Evolutionary conservation across 2,113 vertebrate genomes (phyloP).

Genomic region (Micromys minutus): DNA sequence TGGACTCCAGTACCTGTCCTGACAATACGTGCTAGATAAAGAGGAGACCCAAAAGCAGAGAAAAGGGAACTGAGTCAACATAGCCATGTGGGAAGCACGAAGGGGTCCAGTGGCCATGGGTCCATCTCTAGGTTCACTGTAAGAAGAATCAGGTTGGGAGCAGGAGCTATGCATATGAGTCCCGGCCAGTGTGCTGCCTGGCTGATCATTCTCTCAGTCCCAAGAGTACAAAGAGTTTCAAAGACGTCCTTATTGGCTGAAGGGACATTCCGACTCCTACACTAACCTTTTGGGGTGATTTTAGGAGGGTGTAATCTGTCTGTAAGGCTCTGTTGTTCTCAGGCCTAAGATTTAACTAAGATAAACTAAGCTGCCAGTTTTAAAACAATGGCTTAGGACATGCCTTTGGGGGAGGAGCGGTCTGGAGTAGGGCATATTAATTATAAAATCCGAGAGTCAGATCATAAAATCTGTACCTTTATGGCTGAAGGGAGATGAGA

Average conservation of each 20-base stretch:
- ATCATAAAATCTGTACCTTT: background rate
- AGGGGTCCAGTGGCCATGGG: too few species aligned
- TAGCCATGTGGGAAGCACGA: background rate
- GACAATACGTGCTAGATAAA: background rate
- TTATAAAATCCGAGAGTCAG: background rate
- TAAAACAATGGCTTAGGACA: background rate
- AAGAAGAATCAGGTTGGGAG: background rate
- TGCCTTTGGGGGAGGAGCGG: background rate
- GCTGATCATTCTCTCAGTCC: background rate
- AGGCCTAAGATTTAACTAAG: background rate
- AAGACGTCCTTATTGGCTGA: background rate
- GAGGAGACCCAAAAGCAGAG: background rate
- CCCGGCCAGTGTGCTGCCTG: background rate
- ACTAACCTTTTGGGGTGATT: background rate
- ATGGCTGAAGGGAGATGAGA: background rate
- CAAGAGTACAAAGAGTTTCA: background rate
- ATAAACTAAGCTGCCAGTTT: too few species aligned
- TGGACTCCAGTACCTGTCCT: too few species aligned
- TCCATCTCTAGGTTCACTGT: background rate
- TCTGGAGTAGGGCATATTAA: background rate
- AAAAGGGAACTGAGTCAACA: background rate
- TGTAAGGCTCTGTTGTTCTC: background rate
- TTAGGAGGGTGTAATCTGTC: background rate
- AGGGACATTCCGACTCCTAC: background rate
- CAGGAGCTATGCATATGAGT: background rate